Percentiles rank a stretch among this genome's conserved stretches.
Evolutionary conservation across 2,888 invertebrate species (phyloP).

Genomic region (Clusia tigrina): DNA sequence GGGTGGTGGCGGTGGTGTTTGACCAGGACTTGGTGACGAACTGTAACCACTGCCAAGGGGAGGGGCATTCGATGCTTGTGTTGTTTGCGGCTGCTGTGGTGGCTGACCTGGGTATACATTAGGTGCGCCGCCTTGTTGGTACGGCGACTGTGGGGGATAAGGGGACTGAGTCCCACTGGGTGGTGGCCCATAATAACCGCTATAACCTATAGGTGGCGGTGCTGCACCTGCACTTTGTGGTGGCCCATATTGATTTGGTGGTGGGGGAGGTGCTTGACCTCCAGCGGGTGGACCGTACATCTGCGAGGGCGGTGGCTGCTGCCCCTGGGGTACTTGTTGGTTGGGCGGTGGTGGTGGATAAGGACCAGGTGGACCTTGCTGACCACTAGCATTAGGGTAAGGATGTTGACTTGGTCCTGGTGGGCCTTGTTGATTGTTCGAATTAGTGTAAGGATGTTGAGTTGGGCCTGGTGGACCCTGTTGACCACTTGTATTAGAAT

Average conservation of each 20-base stretch:
- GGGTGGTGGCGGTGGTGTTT: slow-evolving; percentile 56
- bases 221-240: slow-evolving; percentile 47
- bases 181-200: slow-evolving; percentile 58
- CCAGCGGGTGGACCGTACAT: slow-evolving; percentile 32
- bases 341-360: slow-evolving; percentile 57
- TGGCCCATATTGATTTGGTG: slow-evolving; percentile 48
- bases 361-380: slow-evolving; percentile 64
- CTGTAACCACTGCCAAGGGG: slow-evolving; percentile 63
- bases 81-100: slow-evolving; percentile 50
- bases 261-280: slow-evolving; percentile 48
- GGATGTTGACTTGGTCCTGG: slow-evolving; percentile 48
- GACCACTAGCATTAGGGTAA: slow-evolving; percentile 60
- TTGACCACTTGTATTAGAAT: slow-evolving; percentile 64
- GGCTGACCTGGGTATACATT: slow-evolving; percentile 56
- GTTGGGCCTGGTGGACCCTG: slow-evolving; percentile 65
- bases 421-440: slow-evolving; percentile 55
- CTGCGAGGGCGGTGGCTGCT: slow-evolving; percentile 51
- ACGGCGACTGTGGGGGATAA: slow-evolving; percentile 65
- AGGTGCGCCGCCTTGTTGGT: slow-evolving; percentile 62
- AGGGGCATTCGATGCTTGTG: slow-evolving; percentile 45
- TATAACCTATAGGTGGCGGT: slow-evolving; percentile 59
- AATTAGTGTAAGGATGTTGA: slow-evolving; percentile 63
- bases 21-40: slow-evolving; percentile 67
- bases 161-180: slow-evolving; percentile 61
- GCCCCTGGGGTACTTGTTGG: slow-evolving; percentile 44